A percentile compares a stretch with the other conserved stretches of the same genome.
These are phyloP conservation scores for Cairina moschata DNA, from an alignment of 2,113 vertebrate species.

Conservation along the genomic window DNA sequence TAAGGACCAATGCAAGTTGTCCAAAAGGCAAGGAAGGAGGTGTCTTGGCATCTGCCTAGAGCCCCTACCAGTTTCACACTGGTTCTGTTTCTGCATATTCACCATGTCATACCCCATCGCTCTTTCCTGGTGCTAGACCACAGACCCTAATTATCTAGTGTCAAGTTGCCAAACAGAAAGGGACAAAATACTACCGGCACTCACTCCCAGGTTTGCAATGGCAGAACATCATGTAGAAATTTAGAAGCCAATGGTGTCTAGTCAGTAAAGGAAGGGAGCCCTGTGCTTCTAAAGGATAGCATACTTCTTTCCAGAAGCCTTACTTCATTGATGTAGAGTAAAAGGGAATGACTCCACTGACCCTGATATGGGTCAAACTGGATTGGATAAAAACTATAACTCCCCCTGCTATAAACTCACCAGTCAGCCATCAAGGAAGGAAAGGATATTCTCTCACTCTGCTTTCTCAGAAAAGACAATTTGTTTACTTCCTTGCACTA, in stretches of 20 bases:
- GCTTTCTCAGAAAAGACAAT: slow-evolving; percentile 15
- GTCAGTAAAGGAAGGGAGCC: not conserved
- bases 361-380: not conserved
- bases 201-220: not conserved
- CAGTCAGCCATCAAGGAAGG: not conserved
- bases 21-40: not conserved
- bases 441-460: not conserved
- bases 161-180: not conserved
- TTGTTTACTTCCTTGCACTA: not conserved
- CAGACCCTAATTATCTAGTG: not conserved
- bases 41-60: not conserved
- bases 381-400: not conserved
- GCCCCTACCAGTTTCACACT: not conserved
- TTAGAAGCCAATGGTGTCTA: not conserved
- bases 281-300: not conserved
- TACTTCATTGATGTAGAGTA: not conserved
- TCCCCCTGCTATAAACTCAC: not conserved
- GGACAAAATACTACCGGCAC: not conserved
- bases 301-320: not conserved
- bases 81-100: not conserved
- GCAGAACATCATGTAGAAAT: not conserved
- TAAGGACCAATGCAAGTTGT: not conserved
- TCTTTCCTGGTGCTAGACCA: not conserved
- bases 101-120: not conserved
- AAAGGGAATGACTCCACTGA: not conserved